A percentile compares a stretch with the other conserved stretches of the same genome.
These are phyloP conservation scores for Crotalus helleri DNA, from an alignment of 2,113 vertebrate species.

Conservation along the genomic window DNA sequence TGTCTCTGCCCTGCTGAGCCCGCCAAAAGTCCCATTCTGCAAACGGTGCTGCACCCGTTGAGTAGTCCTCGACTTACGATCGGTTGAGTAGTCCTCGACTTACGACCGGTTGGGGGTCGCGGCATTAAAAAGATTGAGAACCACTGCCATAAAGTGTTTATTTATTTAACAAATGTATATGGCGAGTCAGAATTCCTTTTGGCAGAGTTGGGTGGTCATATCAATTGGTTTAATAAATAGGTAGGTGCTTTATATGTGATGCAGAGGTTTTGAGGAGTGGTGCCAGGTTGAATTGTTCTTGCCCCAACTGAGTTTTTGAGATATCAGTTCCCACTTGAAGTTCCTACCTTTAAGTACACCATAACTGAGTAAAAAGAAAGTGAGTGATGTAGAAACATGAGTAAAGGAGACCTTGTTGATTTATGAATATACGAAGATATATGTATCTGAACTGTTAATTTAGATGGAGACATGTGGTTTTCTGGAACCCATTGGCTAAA, in stretches of 20 bases:
- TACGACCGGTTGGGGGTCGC: no score
- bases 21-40: no score
- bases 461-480: neutral
- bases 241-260: neutral
- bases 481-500: neutral
- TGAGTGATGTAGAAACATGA: neutral
- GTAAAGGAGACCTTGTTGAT: neutral
- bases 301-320: neutral
- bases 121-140: no score
- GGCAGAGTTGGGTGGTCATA: neutral
- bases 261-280: neutral
- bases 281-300: neutral
- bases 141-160: neutral
- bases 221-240: neutral
- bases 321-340: neutral
- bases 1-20: no score
- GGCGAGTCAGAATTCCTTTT: neutral
- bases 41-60: no score
- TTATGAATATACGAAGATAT: neutral
- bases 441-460: neutral
- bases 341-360: neutral
- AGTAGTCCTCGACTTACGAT: no score
- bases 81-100: no score
- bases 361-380: neutral
- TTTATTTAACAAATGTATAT: neutral